These are phyloP conservation scores for Rapana venosa DNA, from an alignment of 2,888 invertebrate genomes.

Conservation along the genomic window DNA sequence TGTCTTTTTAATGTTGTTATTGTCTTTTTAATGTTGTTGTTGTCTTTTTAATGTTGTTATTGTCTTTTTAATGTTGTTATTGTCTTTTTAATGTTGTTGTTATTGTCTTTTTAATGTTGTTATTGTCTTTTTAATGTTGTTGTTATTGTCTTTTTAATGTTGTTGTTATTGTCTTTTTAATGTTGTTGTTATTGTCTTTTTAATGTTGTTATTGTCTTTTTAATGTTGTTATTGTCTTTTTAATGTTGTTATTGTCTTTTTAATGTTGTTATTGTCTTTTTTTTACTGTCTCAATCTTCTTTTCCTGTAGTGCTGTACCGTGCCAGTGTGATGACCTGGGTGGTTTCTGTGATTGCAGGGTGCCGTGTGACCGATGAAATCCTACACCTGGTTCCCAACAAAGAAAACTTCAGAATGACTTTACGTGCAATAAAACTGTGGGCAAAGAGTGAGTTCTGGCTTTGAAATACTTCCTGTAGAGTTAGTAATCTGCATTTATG, in stretches of 20 bases:
- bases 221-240: not conserved
- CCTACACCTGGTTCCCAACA: conserved; percentile 94
- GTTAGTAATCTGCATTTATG: too few relatives aligned
- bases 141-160: too few relatives aligned
- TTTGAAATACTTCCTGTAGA: not conserved
- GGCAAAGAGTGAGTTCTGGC: conserved; percentile 89
- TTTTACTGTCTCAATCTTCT: not conserved
- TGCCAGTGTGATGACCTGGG: not conserved
- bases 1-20: too few relatives aligned
- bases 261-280: not conserved
- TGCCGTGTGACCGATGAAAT: conserved; percentile 99
- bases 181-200: not conserved
- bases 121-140: too few relatives aligned
- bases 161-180: too few relatives aligned
- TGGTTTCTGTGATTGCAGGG: conserved; percentile 78
- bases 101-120: too few relatives aligned
- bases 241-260: not conserved
- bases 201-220: not conserved
- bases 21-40: too few relatives aligned
- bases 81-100: too few relatives aligned
- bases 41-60: too few relatives aligned
- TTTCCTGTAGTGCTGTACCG: not conserved
- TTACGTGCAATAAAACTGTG: conserved; percentile 96
- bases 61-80: too few relatives aligned
- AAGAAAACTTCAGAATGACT: conserved; percentile 94